Evolutionary conservation across 1,140 invertebrate genomes (phyloP).

Genomic region (Achatina immaculata): DNA sequence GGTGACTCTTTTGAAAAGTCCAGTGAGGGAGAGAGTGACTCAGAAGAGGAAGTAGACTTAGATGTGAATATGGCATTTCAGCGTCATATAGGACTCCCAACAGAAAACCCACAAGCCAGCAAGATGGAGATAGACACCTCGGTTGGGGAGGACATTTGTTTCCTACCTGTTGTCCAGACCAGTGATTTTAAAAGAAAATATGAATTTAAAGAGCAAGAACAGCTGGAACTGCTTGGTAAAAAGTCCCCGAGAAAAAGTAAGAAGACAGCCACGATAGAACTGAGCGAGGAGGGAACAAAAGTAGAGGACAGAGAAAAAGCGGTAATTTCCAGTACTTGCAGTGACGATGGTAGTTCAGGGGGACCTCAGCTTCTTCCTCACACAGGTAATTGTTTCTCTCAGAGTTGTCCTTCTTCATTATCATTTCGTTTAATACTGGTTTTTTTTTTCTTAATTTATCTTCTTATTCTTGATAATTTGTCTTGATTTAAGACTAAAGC

Average conservation of each 20-base stretch:
- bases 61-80: slow-evolving; percentile 7
- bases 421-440: too few relatives aligned
- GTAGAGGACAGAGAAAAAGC: slow-evolving; percentile 28
- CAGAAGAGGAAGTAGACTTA: slow-evolving; percentile 8
- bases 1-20: slow-evolving; percentile 30
- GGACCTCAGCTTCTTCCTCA: slow-evolving; percentile 34
- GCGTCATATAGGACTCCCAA: not conserved
- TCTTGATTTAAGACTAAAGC: too few relatives aligned
- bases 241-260: slow-evolving; percentile 29
- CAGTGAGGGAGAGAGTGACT: slow-evolving; percentile 32
- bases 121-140: slow-evolving; percentile 14
- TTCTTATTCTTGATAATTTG: too few relatives aligned
- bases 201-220: slow-evolving; percentile 19
- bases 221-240: slow-evolving; percentile 11
- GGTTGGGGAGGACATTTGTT: slow-evolving; percentile 26
- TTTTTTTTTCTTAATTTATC: too few relatives aligned
- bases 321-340: not conserved
- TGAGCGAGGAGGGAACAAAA: slow-evolving; percentile 30
- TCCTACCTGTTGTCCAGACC: slow-evolving; percentile 23
- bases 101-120: not conserved
- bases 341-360: slow-evolving; percentile 12
- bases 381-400: slow-evolving; percentile 26
- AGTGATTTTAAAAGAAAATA: slow-evolving; percentile 30
- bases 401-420: not conserved
- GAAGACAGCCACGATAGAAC: slow-evolving; percentile 15